Evolutionary conservation across 1,140 invertebrate genomes (phyloP).

Genomic region (Latrodectus geometricus): DNA sequence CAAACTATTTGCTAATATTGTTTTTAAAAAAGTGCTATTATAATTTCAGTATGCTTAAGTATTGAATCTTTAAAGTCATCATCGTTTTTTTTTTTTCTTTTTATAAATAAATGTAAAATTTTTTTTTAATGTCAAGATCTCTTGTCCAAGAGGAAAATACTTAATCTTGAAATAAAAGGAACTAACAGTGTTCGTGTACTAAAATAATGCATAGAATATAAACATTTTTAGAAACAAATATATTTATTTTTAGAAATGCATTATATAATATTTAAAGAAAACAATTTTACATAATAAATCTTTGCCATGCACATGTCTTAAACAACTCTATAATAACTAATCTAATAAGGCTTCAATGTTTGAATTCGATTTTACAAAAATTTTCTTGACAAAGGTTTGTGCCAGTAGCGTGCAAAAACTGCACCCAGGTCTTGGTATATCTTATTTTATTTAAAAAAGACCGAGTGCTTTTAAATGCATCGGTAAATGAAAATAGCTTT

Average conservation of each 20-base stretch:
- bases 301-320: slow-evolving; percentile 61
- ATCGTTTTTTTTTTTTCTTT: no score
- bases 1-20: no score
- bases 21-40: no score
- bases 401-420: slow-evolving; percentile 53
- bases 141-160: no score
- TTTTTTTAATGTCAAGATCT: no score
- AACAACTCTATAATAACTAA: slow-evolving; percentile 63
- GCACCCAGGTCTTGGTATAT: slow-evolving; percentile 52
- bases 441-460: slow-evolving; percentile 47
- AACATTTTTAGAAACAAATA: slow-evolving; percentile 57
- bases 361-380: slow-evolving; percentile 61
- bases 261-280: slow-evolving; percentile 52
- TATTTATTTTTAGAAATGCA: slow-evolving; percentile 62
- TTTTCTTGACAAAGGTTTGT: slow-evolving; percentile 60
- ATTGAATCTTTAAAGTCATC: no score
- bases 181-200: no score
- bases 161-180: no score
- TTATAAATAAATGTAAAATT: no score
- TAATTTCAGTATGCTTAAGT: no score
- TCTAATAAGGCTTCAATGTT: slow-evolving; percentile 60
- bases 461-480: slow-evolving; percentile 53
- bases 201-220: no score
- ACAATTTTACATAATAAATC: slow-evolving; percentile 62
- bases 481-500: slow-evolving; percentile 59